Evolutionary conservation across 2,113 vertebrate species (phyloP).

Genomic region (Labeo rohita): DNA sequence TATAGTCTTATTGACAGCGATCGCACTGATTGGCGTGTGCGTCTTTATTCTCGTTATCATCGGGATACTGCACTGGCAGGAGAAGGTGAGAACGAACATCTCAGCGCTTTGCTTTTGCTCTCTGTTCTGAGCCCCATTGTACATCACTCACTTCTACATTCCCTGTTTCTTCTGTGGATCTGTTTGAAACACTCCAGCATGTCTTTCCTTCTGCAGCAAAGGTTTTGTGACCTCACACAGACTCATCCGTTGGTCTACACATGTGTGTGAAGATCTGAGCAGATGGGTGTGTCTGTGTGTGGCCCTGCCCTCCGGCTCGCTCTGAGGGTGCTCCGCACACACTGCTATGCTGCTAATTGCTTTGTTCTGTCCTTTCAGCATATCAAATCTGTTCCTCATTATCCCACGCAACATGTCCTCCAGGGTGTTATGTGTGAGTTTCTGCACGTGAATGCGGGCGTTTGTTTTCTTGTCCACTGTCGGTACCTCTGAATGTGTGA

Average conservation of each 20-base stretch:
- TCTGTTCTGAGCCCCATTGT: background rate
- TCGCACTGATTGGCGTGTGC: conserved; percentile 94
- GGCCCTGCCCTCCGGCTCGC: conserved; percentile 60
- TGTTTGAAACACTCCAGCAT: background rate
- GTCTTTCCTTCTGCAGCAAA: background rate
- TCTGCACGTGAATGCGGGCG: conserved; percentile 26
- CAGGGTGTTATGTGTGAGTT: conserved; percentile 56
- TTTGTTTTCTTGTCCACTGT: background rate
- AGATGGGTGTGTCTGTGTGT: conserved; percentile 68
- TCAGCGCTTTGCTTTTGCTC: background rate
- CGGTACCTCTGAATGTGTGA: conserved; percentile 12
- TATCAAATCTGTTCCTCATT: conserved; percentile 69
- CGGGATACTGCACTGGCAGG: conserved; percentile 96
- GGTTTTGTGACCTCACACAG: background rate
- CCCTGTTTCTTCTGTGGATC: background rate
- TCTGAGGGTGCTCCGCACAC: conserved; percentile 37
- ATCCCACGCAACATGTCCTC: conserved; percentile 60
- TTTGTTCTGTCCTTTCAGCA: conserved; percentile 68
- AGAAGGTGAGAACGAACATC: conserved; percentile 85
- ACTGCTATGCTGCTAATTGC: conserved; percentile 66
- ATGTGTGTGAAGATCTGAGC: conserved; percentile 60
- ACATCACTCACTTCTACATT: background rate
- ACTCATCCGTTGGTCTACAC: conserved; percentile 17
- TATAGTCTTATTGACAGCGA: conserved; percentile 93
- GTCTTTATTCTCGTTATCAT: conserved; percentile 97